Evolutionary conservation across 2,888 invertebrate species (phyloP).

Genomic region (Pachycephus smyrnensis): DNA sequence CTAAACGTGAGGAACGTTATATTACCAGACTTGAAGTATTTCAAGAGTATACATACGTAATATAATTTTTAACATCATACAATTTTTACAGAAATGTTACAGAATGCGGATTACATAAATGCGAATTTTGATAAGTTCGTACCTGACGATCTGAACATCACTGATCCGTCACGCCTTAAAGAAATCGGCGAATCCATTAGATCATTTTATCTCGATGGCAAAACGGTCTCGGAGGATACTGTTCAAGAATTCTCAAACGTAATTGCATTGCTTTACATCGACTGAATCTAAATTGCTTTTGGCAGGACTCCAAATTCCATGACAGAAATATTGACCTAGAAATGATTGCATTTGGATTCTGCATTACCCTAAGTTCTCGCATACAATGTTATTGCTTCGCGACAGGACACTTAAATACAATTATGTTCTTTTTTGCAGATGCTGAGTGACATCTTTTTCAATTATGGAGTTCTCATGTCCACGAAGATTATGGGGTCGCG

Average conservation of each 20-base stretch:
- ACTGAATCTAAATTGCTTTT: neutral
- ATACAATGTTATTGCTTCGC: neutral
- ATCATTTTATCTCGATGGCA: slow-evolving; percentile 54
- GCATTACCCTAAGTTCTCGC: neutral
- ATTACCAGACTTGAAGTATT: neutral
- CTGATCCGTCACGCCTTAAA: slow-evolving; percentile 40
- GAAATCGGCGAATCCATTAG: slow-evolving; percentile 44
- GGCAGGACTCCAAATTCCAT: neutral
- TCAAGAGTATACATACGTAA: neutral
- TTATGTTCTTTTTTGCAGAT: slow-evolving; percentile 38
- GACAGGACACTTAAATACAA: neutral
- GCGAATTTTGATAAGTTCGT: slow-evolving; percentile 54
- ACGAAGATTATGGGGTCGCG: slow-evolving; percentile 47
- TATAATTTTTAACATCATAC: slow-evolving; percentile 13
- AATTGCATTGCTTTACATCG: neutral
- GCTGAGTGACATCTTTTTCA: slow-evolving; percentile 46
- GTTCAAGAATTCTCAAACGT: slow-evolving; percentile 36
- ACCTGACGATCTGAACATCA: slow-evolving; percentile 54
- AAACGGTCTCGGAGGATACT: slow-evolving; percentile 44
- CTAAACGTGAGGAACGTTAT: slow-evolving; percentile 36
- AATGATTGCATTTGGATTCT: slow-evolving; percentile 3
- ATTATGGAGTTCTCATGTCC: slow-evolving; percentile 38
- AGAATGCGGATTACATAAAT: slow-evolving; percentile 45
- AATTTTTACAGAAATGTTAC: slow-evolving; percentile 36
- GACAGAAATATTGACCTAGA: slow-evolving; percentile 9